These are phyloP conservation scores for Deroplatys truncata DNA, from an alignment of 2,888 invertebrate genomes.

Conservation along the genomic window DNA sequence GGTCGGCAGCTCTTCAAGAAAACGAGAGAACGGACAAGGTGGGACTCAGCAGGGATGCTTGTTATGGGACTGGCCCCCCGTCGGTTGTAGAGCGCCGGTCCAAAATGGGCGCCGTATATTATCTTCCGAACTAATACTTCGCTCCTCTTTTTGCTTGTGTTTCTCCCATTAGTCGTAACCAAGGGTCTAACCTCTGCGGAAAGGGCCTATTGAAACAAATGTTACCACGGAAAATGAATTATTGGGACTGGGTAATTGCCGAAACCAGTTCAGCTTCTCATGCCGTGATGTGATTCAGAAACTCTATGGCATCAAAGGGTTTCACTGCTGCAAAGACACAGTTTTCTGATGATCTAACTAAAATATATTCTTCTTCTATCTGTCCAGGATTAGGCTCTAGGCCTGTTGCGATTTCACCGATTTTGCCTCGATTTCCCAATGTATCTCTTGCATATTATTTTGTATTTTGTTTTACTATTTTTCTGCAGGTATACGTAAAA, in stretches of 20 bases:
- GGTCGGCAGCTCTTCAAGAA: background rate
- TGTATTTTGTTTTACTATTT: no score
- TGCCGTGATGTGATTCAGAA: background rate
- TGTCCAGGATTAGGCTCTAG: no score
- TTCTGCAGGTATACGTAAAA: no score
- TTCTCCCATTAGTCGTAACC: background rate
- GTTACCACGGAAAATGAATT: background rate
- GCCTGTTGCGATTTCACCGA: no score
- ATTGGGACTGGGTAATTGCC: background rate
- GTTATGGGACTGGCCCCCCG: slow-evolving; percentile 20
- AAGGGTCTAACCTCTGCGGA: background rate
- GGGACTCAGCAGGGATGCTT: slow-evolving; percentile 15
- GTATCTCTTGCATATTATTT: no score
- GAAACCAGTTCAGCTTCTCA: background rate
- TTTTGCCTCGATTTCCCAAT: no score
- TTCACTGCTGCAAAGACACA: background rate
- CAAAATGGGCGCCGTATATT: slow-evolving; percentile 2
- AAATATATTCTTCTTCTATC: no score
- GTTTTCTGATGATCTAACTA: no score
- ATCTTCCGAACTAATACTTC: background rate
- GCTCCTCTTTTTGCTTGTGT: background rate
- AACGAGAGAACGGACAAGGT: background rate
- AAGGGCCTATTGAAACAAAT: background rate
- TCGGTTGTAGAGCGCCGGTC: background rate
- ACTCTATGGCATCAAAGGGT: background rate